A percentile compares a stretch with the other conserved stretches of the same genome.
phyloP scores from a whole-genome alignment of 1,140 invertebrate species.

The silkworm (Bombyx mori) region DNA sequence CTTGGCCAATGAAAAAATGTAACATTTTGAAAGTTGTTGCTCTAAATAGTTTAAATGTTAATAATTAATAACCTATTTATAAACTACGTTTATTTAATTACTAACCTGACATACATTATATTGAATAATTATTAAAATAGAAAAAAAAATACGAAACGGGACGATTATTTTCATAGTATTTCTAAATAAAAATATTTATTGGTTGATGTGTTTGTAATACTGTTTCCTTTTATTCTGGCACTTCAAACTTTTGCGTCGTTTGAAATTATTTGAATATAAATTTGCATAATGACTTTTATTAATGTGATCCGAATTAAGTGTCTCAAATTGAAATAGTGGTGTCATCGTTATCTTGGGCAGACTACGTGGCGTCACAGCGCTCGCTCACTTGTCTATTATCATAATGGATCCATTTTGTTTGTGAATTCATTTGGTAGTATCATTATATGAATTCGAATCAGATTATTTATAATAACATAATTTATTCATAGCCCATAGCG shows the following conservation, averaged over 20 bases:
- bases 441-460: constrained; percentile 6
- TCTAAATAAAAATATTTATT: too few species aligned
- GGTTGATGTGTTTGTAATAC: too few species aligned
- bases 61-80: too few species aligned
- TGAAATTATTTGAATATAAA: constrained; percentile 15
- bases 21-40: too few species aligned
- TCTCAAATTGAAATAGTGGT: constrained; percentile 20
- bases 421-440: constrained; percentile 18
- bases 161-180: too few species aligned
- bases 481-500: constrained; percentile 17
- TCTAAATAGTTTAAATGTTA: too few species aligned
- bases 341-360: constrained; percentile 26
- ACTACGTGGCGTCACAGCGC: constrained; percentile 33
- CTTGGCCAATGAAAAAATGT: too few species aligned
- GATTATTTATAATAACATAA: constrained; percentile 18
- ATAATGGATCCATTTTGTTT: constrained; percentile 14
- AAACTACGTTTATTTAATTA: too few species aligned
- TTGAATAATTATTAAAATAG: too few species aligned
- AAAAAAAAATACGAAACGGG: too few species aligned
- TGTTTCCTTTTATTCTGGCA: too few species aligned
- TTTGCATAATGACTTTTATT: constrained; percentile 30
- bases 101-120: too few species aligned
- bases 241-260: constrained; percentile 3
- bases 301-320: constrained; percentile 26
- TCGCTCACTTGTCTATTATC: constrained; percentile 19